Conservation (phyloP, 2,113 vertebrate genomes). For the Channa maculata region DNA sequence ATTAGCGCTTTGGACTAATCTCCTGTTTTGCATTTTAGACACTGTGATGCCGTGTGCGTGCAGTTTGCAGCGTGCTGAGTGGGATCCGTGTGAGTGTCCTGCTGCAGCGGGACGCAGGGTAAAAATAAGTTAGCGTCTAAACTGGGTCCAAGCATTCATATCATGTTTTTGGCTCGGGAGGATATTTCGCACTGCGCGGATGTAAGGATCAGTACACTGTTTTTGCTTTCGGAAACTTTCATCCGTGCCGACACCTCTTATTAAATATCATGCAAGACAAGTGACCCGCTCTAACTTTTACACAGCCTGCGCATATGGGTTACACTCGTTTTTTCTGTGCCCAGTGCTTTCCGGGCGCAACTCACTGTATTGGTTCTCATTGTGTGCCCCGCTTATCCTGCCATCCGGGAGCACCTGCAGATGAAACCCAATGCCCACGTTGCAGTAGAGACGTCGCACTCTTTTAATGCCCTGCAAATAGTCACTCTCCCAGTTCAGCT, state of each 20-base stretch:
- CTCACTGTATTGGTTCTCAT: conserved; percentile 98
- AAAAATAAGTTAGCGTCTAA: conserved; percentile 85
- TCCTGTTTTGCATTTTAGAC: conserved; percentile 27
- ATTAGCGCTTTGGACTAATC: conserved; percentile 21
- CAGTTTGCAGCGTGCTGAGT: conserved; percentile 51
- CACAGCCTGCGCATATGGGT: conserved; percentile 64
- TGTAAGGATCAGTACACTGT: conserved; percentile 70
- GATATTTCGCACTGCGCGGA: conserved; percentile 75
- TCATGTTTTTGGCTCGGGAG: conserved; percentile 73
- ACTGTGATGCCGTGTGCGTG: conserved; percentile 1
- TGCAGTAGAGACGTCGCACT: conserved; percentile 97
- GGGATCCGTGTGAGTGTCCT: conserved; percentile 41
- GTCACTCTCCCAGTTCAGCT: conserved; percentile 94
- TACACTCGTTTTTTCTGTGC: conserved; percentile 52
- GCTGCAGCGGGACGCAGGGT: conserved; percentile 75
- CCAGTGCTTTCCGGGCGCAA: conserved; percentile 80
- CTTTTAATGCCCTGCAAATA: conserved; percentile 97
- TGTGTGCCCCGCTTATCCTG: conserved; percentile 93
- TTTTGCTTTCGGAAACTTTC: conserved; percentile 78
- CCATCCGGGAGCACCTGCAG: conserved; percentile 95
- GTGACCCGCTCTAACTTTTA: conserved; percentile 61
- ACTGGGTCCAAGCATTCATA: conserved; percentile 81
- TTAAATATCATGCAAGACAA: conserved; percentile 76
- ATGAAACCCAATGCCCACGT: conserved; percentile 99
- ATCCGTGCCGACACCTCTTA: conserved; percentile 66